A percentile compares a stretch with the other conserved stretches of the same genome.
These are phyloP conservation scores for Lithophane semibrunnea DNA, from an alignment of 2,888 invertebrate species.

Conservation along the genomic window DNA sequence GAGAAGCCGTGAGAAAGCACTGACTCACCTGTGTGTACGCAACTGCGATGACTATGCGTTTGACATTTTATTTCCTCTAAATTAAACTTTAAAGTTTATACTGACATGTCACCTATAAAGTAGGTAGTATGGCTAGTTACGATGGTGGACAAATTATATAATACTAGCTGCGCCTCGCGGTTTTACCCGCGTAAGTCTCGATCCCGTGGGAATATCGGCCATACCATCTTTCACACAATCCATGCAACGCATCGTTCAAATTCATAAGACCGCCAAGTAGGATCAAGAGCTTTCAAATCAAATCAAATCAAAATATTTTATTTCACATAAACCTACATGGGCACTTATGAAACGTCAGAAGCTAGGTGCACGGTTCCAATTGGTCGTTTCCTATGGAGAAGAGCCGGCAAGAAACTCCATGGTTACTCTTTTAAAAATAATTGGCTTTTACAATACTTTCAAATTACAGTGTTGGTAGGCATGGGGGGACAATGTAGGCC, in stretches of 20 bases:
- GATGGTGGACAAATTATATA: background rate
- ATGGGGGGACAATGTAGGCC: too few relatives aligned
- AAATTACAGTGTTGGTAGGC: too few relatives aligned
- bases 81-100: constrained; percentile 44
- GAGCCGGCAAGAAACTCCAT: too few relatives aligned
- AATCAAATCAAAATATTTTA: too few relatives aligned
- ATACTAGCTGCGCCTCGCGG: background rate
- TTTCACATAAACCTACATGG: too few relatives aligned
- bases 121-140: background rate
- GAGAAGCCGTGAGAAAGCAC: constrained; percentile 66
- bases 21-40: constrained; percentile 41
- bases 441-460: too few relatives aligned
- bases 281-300: background rate
- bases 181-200: too few relatives aligned
- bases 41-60: constrained; percentile 38
- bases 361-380: too few relatives aligned
- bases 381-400: too few relatives aligned
- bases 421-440: too few relatives aligned
- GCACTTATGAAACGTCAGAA: too few relatives aligned
- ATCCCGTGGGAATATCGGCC: too few relatives aligned
- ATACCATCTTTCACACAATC: background rate
- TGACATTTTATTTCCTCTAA: constrained; percentile 33
- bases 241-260: background rate
- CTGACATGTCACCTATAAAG: background rate
- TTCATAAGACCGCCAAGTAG: background rate